Evolutionary conservation across 1,140 invertebrate genomes (phyloP).

Genomic region (Palaemon carinicauda): DNA sequence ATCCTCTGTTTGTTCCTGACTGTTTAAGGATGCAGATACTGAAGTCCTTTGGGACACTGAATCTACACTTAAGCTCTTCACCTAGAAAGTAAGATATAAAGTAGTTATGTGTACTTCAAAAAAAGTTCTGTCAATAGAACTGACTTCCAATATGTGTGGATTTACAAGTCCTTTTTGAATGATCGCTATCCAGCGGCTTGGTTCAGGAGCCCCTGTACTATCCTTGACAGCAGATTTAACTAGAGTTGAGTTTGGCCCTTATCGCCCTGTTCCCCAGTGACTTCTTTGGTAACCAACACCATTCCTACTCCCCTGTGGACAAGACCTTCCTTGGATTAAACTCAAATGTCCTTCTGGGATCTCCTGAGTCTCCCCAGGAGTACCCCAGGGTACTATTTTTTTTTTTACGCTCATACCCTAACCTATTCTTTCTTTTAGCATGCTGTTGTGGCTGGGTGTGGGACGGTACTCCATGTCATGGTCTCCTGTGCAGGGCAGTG

Average conservation of each 20-base stretch:
- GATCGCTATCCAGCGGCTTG: no score
- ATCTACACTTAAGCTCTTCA: no score
- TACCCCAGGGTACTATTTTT: background rate
- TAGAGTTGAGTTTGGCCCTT: background rate
- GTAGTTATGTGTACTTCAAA: no score
- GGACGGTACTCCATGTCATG: background rate
- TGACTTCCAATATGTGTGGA: no score
- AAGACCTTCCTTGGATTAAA: background rate
- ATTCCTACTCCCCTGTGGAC: background rate
- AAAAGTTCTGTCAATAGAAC: no score
- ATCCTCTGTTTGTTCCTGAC: no score
- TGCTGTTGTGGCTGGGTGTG: background rate
- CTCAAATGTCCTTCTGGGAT: background rate
- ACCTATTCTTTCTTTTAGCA: background rate
- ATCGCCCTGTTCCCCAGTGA: conserved; percentile 23
- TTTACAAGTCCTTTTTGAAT: no score
- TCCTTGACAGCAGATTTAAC: no score
- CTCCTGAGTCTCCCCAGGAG: conserved; percentile 6
- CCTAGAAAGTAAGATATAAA: no score
- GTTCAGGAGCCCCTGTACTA: no score
- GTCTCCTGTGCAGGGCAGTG: background rate
- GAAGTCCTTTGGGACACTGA: no score
- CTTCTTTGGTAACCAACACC: background rate
- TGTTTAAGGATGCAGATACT: no score
- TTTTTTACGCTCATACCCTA: background rate